Base-by-base conservation (phyloP, 1,140 invertebrate species). In the Archivesica marissinica region DNA sequence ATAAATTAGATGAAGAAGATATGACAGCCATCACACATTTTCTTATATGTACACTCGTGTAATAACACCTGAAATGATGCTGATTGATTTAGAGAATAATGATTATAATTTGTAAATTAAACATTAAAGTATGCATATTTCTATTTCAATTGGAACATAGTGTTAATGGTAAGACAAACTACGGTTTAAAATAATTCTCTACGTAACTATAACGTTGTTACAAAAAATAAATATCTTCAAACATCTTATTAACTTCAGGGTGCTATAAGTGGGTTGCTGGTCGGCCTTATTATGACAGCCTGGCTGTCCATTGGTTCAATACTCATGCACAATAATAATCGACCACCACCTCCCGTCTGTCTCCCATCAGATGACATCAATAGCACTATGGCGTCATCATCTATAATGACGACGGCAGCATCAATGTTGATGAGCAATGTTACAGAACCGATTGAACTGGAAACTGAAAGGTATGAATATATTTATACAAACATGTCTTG, bases 221-320 rank as follows among this genome's bases (percentile, higher is more conserved):
- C 13, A 33, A n/a, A 33, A 38, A 15, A 33, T 4, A 39, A n/a
- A 35, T 3, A 33, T 13, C 39, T 4, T 38, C 2, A 38, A 15
- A n/a, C 30, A 7, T 35, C 33, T 0, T 17, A 66, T 94, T 44
- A 83, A 25, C 33, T 50, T 50, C 17, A 97, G 96, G 97, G 97
- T 30, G 97, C 97, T 0, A 92, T 97, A 76, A 94, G 94, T 23
- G 97, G 97, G 11, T 96, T 96, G 0, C 41, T 97, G 0, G 90
- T 94, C 6, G 96, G 96, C 52, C 94, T 97, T 0, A 90, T 95
- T 13, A 94, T 97, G 9, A 95, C 97, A 1, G 95, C 96, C 0
- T 97, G 97, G 97, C 96, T 98, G n/a, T 97, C 96, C 0, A 94
- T 97, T n/a, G 97, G 97, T 11, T 96, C 96, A 0, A 86, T 78